phyloP scores from a whole-genome alignment of 1,140 invertebrate genomes.

The Apocrypta bakeri region DNA sequence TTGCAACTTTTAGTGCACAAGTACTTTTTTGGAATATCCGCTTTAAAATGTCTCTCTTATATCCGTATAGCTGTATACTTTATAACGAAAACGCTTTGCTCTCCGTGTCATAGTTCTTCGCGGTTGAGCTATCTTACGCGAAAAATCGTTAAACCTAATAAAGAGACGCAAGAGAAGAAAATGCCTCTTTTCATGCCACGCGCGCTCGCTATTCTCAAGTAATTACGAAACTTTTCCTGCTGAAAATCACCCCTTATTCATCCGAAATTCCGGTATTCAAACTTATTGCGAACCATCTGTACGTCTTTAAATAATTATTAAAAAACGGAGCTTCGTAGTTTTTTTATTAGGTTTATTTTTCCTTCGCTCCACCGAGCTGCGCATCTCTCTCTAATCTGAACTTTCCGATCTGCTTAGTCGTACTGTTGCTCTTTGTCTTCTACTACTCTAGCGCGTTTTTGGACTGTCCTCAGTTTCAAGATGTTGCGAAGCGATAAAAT shows the following conservation, averaged over 20 bases:
- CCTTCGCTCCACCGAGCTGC: no score
- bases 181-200: background rate
- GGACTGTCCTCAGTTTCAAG: no score
- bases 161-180: background rate
- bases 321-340: no score
- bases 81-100: background rate
- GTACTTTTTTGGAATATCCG: background rate
- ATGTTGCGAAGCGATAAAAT: background rate
- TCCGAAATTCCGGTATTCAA: background rate
- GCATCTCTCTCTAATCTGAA: no score
- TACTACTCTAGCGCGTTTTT: no score
- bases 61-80: background rate
- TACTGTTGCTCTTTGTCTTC: no score
- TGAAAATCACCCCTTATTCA: background rate
- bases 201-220: background rate
- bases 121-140: background rate
- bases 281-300: background rate
- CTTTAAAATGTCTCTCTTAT: no score
- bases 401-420: no score
- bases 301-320: background rate
- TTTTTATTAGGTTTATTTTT: no score
- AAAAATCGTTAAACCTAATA: constrained; percentile 1
- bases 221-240: background rate
- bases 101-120: background rate
- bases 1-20: background rate